Evolutionary conservation across 2,113 vertebrate species (phyloP), one percentile per base, ranked within the genome.

Genomic region (Alligator mississippiensis): DNA sequence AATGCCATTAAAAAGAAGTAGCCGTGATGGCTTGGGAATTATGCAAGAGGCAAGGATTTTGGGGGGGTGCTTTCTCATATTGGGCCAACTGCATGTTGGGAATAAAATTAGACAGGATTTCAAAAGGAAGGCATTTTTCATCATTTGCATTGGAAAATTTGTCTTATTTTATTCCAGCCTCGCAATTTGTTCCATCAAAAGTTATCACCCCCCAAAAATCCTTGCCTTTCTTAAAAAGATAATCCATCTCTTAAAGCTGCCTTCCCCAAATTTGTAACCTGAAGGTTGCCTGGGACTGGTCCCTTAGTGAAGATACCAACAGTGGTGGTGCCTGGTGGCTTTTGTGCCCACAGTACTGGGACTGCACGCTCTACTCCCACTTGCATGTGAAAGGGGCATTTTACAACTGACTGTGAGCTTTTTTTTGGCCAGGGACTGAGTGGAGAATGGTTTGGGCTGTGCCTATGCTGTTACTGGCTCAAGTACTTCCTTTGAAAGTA

Each of bases 261-360:
- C 10, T 16, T 16, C 24, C 18, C 64, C 0, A 0, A 27, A 2
- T 59, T 0, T 2, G 0, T 58, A 10, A 34, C 1, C 0, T 55
- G 12, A 9, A 38, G 64, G 16, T 13, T 75, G 85, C 59, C 59
- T 0, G 1, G 54, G 47, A 25, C 70, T 80, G 27, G 17, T 22
- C 81, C 77, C 28, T 0, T 1, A 22, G 4, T 47, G 38, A 75
- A 11, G 55, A 28, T 2, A 0, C 82, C 28, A 64, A 55, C 38
- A 64, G 34, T 68, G 28, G 28, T 21, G 30, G 34, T 70, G 11
- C 18, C 22, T 34, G 18, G 30, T 34, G 18, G 16, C 11, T 70
- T 70, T 17, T 70, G 30, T 34, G 68, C 30, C 22, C 21, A 68
- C 66, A 30, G 27, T 19, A 38, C 22, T 15, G 54, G 22, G 21